phyloP scores from a whole-genome alignment of 2,113 vertebrate species.

The Brachionichthys hirsutus region DNA sequence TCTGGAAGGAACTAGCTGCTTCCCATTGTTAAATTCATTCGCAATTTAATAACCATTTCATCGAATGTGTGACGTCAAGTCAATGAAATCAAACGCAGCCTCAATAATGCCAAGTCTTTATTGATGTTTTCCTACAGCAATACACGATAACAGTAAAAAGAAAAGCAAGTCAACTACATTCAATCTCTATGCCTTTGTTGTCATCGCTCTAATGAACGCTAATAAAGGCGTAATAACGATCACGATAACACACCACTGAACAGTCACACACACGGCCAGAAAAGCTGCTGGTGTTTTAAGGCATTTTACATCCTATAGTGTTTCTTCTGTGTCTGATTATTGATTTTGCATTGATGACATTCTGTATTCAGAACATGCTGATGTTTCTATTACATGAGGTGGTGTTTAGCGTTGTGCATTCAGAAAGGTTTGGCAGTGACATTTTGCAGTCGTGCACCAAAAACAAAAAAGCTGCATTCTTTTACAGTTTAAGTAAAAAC shows the following conservation, averaged over 20 bases:
- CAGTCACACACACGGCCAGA: conserved; percentile 64
- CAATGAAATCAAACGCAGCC: conserved; percentile 16
- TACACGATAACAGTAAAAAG: conserved; percentile 65
- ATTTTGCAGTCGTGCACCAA: conserved; percentile 34
- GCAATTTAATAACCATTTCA: too few relatives aligned
- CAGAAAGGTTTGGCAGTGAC: conserved; percentile 64
- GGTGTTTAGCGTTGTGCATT: conserved; percentile 39
- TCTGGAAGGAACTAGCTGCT: too few relatives aligned
- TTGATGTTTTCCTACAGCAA: conserved; percentile 75
- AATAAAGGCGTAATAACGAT: conserved; percentile 52
- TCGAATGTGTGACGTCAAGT: conserved; percentile 18
- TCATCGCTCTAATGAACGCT: conserved; percentile 53
- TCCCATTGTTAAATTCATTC: neutral
- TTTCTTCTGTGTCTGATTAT: conserved; percentile 52
- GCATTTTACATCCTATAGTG: conserved; percentile 76
- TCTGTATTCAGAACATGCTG: conserved; percentile 18
- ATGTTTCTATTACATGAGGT: conserved; percentile 24
- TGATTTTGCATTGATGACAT: conserved; percentile 34
- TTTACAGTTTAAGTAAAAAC: too few relatives aligned
- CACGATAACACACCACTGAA: conserved; percentile 49
- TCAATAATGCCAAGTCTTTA: conserved; percentile 76
- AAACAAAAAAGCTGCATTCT: conserved; percentile 29
- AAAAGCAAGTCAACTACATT: conserved; percentile 76
- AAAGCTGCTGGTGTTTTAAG: conserved; percentile 81
- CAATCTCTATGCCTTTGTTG: conserved; percentile 62